Base-by-base conservation (phyloP, 2,888 invertebrate species). In the Baronia brevicornis region DNA sequence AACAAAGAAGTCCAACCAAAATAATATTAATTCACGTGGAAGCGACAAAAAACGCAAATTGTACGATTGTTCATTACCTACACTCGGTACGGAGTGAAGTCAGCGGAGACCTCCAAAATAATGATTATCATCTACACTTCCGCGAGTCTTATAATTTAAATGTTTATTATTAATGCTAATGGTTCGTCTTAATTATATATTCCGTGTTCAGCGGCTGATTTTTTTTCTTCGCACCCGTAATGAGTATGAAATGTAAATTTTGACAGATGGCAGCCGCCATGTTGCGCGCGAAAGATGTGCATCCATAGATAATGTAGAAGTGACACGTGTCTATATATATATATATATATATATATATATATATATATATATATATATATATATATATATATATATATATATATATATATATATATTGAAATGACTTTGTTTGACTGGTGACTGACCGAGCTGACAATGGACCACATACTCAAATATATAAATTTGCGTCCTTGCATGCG, bases 231-330 rank as follows among this genome's bases (percentile, higher is more conserved):
- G 30, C 21, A 26, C 25, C 15, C 14, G 8, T 33, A 33, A 56
- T 61, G 60, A 60, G 59, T 59, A 47, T 54, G 44, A 54, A 65
- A 66, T 67, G 61, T 67, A 57, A 65, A 68, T 72, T 78, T 77
- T 74, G 78, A 79, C 82, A 82, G 77, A 79, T 80, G 82, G 77
- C 45, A 36, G 43, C 54, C 42, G 65, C 69, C 68, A 73, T 70
- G 43, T 59, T 61, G 48, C 51, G 30, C 39, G 53, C 33, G 25
- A 43, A 37, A 60, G 71, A 72, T 60, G 73, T 70, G 72, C n/a
- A n/a, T n/a, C n/a, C n/a, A n/a, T n/a, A n/a, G n/a, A n/a, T n/a
- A n/a, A n/a, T n/a, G n/a, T n/a, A n/a, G n/a, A n/a, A n/a, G n/a
- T n/a, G n/a, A n/a, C n/a, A n/a, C n/a, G n/a, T n/a, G n/a, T n/a